phyloP scores from a whole-genome alignment of 1,140 invertebrate genomes.

The Penaeus indicus region DNA sequence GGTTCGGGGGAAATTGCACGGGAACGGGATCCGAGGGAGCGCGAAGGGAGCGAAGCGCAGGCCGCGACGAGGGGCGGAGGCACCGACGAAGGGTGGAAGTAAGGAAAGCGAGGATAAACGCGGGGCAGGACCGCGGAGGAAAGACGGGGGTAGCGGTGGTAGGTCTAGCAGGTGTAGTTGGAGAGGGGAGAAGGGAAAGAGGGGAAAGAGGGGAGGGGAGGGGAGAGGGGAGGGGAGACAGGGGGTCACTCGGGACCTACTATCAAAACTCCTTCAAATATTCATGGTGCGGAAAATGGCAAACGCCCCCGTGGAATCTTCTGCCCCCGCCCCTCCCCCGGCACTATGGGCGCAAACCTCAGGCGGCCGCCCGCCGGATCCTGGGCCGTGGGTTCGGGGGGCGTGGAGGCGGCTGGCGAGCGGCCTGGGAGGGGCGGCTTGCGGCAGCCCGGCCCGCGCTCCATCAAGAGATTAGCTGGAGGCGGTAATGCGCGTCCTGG shows the following conservation, averaged over 20 bases:
- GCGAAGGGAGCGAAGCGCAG: neutral
- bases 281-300: slow-evolving; percentile 40
- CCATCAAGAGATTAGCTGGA: slow-evolving; percentile 41
- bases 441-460: neutral
- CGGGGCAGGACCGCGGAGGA: neutral
- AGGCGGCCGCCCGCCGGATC: neutral
- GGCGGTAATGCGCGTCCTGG: slow-evolving; percentile 28
- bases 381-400: slow-evolving; percentile 7
- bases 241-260: slow-evolving; percentile 28
- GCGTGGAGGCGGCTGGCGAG: neutral
- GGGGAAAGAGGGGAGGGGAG: neutral
- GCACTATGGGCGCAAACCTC: slow-evolving; percentile 1
- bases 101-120: neutral
- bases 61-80: neutral
- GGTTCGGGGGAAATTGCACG: neutral
- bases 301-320: slow-evolving; percentile 13
- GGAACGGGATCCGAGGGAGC: no score
- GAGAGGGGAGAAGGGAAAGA: slow-evolving; percentile 5
- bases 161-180: neutral
- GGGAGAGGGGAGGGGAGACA: neutral
- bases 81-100: neutral
- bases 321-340: slow-evolving; percentile 6
- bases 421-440: neutral
- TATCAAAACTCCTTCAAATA: slow-evolving; percentile 49
- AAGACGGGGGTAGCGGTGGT: neutral